Evolutionary conservation across 2,797 vertebrate genomes (phyloP), one percentile per base, ranked within the genome.

Genomic region (Esox masquinongy): DNA sequence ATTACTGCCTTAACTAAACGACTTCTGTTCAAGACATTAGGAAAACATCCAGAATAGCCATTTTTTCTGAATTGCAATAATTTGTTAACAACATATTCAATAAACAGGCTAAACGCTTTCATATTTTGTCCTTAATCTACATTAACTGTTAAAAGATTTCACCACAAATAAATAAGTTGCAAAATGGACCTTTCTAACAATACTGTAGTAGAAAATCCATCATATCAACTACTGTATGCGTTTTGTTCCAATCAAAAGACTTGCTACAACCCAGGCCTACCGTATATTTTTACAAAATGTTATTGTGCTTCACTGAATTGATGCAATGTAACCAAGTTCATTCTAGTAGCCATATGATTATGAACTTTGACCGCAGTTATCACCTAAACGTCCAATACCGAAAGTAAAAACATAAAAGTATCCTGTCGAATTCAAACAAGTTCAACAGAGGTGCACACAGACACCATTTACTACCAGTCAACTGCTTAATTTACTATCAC

Each of bases 391-490:
- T 50, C 12, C 9, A 43, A 70, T 43, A 14, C n/a, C n/a, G 11
- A 68, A 71, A 71, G 56, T 70, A 4, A 79, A 68, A 47, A 15
- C 26, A 64, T 15, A 43, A 63, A 79, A 69, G 24, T 53, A 31
- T 39, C 34, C 72, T 43, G 53, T 19, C 43, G 66, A 75, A 49
- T 19, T 68, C 51, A 68, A 68, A 31, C 24, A 49, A 56, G 50
- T 26, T 71, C 51, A 71, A 24, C 49, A 31, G 15, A 31, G 26
- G 26, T 34, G 3, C 26, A 17, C 3, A 31, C 1, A 29, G 29
- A 34, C 29, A 31, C 4, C 47, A 29, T 47, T 9, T 22, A 69
- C n/a, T 24, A 66, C 6, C 43, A 70, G 47, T 49, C 43, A 71
- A 12, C 50, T 47, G n/a, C 49, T 70, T 49, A 51, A 19, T 47